Evolutionary conservation across 2,888 invertebrate species (phyloP).

Genomic region (Nycteola revayana): DNA sequence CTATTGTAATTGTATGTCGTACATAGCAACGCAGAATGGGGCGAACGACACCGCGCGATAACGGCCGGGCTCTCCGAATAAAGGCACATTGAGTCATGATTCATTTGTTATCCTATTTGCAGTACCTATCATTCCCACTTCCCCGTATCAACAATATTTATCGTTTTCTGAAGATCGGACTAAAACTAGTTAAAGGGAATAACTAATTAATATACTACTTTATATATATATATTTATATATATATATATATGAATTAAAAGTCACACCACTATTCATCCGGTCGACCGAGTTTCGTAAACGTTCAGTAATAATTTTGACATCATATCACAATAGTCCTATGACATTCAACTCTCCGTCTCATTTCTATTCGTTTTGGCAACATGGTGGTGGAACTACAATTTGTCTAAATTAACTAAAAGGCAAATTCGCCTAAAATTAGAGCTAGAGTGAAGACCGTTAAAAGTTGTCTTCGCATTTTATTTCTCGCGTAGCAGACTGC

Average conservation of each 20-base stretch:
- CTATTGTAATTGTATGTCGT: constrained; percentile 69
- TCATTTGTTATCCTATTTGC: constrained; percentile 67
- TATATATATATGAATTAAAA: constrained; percentile 65
- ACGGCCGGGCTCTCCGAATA: constrained; percentile 72
- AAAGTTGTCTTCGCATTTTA: constrained; percentile 76
- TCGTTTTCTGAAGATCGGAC: constrained; percentile 54
- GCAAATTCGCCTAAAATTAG: constrained; percentile 62
- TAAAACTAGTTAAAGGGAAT: constrained; percentile 73
- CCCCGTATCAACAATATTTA: constrained; percentile 50
- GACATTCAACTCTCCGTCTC: constrained; percentile 60
- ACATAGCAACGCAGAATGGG: constrained; percentile 48
- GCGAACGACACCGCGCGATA: constrained; percentile 64
- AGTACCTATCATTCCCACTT: constrained; percentile 60
- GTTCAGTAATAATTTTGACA: constrained; percentile 61
- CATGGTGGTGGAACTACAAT: constrained; percentile 77
- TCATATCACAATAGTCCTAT: constrained; percentile 72
- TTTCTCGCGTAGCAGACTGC: constrained; percentile 61
- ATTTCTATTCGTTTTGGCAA: constrained; percentile 77
- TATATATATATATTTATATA: no score
- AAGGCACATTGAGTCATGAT: constrained; percentile 80
- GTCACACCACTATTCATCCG: constrained; percentile 73
- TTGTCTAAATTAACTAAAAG: constrained; percentile 73
- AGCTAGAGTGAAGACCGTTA: constrained; percentile 54
- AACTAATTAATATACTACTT: constrained; percentile 54
- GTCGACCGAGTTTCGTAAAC: constrained; percentile 59